Conservation (phyloP, 2,113 vertebrate species). For the Azemiops feae region DNA sequence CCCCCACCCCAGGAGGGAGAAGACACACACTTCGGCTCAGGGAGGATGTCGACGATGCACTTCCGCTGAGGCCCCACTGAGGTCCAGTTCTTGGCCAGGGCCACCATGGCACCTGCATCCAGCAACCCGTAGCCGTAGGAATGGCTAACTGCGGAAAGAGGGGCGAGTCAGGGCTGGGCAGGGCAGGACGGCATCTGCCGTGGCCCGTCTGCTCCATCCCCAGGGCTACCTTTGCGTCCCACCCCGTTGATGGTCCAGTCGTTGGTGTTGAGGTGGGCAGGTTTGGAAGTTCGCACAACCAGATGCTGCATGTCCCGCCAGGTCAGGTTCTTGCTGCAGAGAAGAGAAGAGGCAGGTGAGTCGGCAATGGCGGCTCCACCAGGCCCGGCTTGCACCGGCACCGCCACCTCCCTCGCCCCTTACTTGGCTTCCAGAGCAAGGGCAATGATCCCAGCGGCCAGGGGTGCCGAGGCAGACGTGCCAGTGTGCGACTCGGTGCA, state of each 20-base stretch:
- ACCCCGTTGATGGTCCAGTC: conserved; percentile 95
- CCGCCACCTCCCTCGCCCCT: conserved; percentile 34
- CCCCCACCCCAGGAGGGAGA: background rate
- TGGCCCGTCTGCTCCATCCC: background rate
- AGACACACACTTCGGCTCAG: conserved; percentile 79
- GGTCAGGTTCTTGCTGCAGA: conserved; percentile 87
- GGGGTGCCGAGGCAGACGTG: conserved; percentile 89
- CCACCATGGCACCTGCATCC: conserved; percentile 90
- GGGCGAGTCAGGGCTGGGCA: background rate
- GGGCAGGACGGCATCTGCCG: background rate
- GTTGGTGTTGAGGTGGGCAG: conserved; percentile 85
- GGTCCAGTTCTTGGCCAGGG: conserved; percentile 91
- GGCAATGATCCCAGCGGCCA: conserved; percentile 96
- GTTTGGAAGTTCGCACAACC: conserved; percentile 91
- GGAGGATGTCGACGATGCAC: conserved; percentile 84
- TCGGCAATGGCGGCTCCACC: background rate
- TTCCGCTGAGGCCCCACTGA: conserved; percentile 85
- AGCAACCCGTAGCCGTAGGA: conserved; percentile 93
- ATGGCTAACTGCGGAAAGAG: conserved; percentile 84
- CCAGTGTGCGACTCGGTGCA: conserved; percentile 96
- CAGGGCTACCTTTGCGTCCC: conserved; percentile 85
- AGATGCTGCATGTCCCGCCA: conserved; percentile 99
- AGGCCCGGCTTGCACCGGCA: rapidly evolving
- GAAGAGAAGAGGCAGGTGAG: background rate
- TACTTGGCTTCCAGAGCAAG: conserved; percentile 97